Conservation (phyloP, 2,797 vertebrate genomes). For the Neomorphus geoffroyi region DNA sequence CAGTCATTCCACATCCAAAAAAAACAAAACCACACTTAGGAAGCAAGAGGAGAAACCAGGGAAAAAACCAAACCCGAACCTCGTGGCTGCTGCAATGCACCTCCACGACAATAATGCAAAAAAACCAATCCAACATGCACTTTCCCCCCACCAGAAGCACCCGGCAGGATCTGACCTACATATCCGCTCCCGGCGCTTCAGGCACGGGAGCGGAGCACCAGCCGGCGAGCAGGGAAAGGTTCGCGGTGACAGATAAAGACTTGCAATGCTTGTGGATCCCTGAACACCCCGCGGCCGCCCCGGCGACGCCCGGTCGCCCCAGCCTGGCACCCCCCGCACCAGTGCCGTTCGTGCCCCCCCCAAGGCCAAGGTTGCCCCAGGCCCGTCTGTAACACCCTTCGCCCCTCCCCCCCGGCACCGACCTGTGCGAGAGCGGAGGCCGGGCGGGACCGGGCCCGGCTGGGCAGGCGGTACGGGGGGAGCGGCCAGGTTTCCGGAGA, state of each 20-base stretch:
- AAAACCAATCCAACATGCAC: not conserved
- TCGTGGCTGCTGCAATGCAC: constrained; percentile 5
- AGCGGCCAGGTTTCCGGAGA: constrained; percentile 37
- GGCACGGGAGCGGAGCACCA: not conserved
- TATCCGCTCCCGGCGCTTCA: not conserved
- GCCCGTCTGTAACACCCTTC: no score
- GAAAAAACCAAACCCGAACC: not conserved
- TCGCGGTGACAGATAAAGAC: not conserved
- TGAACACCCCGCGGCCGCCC: no score
- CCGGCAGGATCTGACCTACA: constrained; percentile 15
- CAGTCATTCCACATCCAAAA: constrained; percentile 5
- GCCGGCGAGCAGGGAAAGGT: not conserved
- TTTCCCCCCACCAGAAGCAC: not conserved
- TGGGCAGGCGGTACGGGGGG: not conserved
- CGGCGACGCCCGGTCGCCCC: no score
- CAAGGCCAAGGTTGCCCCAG: no score
- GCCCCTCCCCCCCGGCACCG: not conserved
- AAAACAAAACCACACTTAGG: not conserved
- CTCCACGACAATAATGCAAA: not conserved
- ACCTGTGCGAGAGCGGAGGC: constrained; percentile 22
- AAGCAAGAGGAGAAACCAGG: not conserved
- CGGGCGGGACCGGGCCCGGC: not conserved
- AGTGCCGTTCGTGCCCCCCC: no score
- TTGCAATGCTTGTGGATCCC: not conserved
- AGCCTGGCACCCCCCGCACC: not conserved